A percentile compares a stretch with the other conserved stretches of the same genome.
Conservation (phyloP, 2,888 invertebrate genomes). For the Lasioglossum vierecki region DNA sequence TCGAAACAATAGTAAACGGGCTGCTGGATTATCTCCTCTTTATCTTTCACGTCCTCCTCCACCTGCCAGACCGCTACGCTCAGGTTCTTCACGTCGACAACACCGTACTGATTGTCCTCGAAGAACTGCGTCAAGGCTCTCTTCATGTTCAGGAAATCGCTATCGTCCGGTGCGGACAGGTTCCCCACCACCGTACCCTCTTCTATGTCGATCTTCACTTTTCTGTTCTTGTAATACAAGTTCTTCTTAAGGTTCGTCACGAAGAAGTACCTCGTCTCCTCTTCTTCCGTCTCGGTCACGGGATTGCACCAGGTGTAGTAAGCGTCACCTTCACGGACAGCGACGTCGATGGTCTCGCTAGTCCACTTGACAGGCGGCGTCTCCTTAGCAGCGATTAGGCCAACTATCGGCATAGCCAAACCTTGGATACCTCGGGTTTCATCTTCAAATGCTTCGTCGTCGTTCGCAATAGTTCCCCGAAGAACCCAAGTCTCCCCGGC, state of each 20-base stretch:
- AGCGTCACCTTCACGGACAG: constrained; percentile 82
- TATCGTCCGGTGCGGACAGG: constrained; percentile 72
- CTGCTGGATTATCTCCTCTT: constrained; percentile 52
- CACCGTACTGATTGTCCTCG: constrained; percentile 77
- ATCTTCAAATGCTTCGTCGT: constrained; percentile 77
- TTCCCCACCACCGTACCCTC: constrained; percentile 80
- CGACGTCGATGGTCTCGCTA: constrained; percentile 82
- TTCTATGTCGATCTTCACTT: constrained; percentile 78
- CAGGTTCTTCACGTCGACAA: constrained; percentile 81
- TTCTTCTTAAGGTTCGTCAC: constrained; percentile 79
- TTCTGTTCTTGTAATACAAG: constrained; percentile 80
- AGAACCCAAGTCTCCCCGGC: constrained; percentile 78
- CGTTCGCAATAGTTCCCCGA: constrained; percentile 72
- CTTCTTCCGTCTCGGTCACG: constrained; percentile 57
- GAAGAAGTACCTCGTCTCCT: constrained; percentile 71
- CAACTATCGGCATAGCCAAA: constrained; percentile 83
- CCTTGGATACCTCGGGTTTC: constrained; percentile 83
- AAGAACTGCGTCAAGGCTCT: constrained; percentile 82
- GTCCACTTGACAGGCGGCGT: constrained; percentile 78
- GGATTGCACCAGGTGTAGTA: constrained; percentile 81
- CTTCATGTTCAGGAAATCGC: constrained; percentile 76
- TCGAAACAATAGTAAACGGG: constrained; percentile 84
- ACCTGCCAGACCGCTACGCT: constrained; percentile 84
- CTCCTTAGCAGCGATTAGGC: constrained; percentile 80
- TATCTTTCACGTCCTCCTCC: constrained; percentile 73